Conservation (phyloP, 2,888 invertebrate genomes). For the Drosophila macrospina region DNA sequence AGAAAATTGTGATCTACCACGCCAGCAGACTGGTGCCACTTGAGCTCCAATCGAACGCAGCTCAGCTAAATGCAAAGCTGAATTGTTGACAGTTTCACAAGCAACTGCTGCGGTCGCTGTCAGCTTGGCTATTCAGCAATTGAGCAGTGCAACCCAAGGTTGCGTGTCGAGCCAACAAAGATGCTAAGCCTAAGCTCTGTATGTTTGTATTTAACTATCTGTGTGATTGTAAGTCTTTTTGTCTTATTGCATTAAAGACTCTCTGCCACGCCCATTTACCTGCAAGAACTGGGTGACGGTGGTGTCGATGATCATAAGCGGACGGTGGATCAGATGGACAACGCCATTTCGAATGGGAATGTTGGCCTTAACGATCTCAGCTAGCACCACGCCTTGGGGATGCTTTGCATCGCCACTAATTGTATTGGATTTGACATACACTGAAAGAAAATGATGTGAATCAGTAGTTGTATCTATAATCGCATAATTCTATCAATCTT, state of each 20-base stretch:
- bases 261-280: slow-evolving; percentile 87
- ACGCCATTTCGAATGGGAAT: slow-evolving; percentile 97
- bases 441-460: slow-evolving; percentile 79
- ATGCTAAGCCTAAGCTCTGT: slow-evolving; percentile 59
- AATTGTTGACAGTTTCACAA: slow-evolving; percentile 12
- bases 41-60: slow-evolving; percentile 11
- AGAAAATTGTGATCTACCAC: slow-evolving; percentile 18
- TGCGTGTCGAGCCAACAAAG: slow-evolving; percentile 28
- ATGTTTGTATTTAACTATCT: slow-evolving; percentile 30
- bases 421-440: slow-evolving; percentile 94
- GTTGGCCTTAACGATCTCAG: slow-evolving; percentile 94
- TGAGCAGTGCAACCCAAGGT: slow-evolving; percentile 39
- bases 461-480: neutral
- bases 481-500: slow-evolving; percentile 70
- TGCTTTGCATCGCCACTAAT: slow-evolving; percentile 91
- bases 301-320: slow-evolving; percentile 96
- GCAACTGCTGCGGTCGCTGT: slow-evolving; percentile 3
- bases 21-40: slow-evolving; percentile 1
- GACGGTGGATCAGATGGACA: slow-evolving; percentile 95
- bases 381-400: slow-evolving; percentile 93
- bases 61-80: slow-evolving; percentile 72
- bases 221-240: slow-evolving; percentile 13
- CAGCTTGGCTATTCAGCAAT: slow-evolving; percentile 18
- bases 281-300: slow-evolving; percentile 93
- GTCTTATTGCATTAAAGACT: slow-evolving; percentile 28